A percentile compares a stretch with the other conserved stretches of the same genome.
These are phyloP conservation scores for Lophotriccus pileatus DNA, from an alignment of 2,797 vertebrate species.

Conservation along the genomic window DNA sequence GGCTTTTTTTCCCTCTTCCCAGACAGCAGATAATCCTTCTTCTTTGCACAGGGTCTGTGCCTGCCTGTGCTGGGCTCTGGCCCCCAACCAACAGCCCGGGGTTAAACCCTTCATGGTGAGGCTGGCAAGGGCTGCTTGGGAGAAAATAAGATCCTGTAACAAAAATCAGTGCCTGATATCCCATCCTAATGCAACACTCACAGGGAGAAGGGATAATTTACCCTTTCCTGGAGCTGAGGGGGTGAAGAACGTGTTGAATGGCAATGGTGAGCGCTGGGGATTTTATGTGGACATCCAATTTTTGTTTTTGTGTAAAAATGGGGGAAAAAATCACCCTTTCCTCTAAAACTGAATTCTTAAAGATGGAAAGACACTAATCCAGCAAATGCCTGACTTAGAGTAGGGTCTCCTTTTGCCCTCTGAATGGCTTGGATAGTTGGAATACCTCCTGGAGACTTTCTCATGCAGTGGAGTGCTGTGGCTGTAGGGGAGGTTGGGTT, in stretches of 20 bases:
- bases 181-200: accelerated
- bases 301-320: neutral
- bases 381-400: neutral
- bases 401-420: neutral
- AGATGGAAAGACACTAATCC: neutral
- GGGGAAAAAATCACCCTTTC: neutral
- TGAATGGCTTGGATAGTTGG: neutral
- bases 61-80: neutral
- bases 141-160: neutral
- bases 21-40: neutral
- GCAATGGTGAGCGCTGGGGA: too few species aligned
- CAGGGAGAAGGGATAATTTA: neutral
- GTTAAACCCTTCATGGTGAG: neutral
- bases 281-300: neutral
- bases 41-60: too few species aligned
- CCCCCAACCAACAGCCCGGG: too few species aligned
- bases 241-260: neutral
- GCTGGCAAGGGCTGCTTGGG: neutral
- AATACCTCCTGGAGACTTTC: neutral
- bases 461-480: neutral
- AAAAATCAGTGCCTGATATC: neutral
- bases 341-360: neutral
- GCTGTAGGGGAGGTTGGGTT: neutral
- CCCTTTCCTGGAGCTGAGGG: neutral
- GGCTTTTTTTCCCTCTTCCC: neutral